phyloP scores from a whole-genome alignment of 2,113 vertebrate species.

The Periophthalmus modestus region DNA sequence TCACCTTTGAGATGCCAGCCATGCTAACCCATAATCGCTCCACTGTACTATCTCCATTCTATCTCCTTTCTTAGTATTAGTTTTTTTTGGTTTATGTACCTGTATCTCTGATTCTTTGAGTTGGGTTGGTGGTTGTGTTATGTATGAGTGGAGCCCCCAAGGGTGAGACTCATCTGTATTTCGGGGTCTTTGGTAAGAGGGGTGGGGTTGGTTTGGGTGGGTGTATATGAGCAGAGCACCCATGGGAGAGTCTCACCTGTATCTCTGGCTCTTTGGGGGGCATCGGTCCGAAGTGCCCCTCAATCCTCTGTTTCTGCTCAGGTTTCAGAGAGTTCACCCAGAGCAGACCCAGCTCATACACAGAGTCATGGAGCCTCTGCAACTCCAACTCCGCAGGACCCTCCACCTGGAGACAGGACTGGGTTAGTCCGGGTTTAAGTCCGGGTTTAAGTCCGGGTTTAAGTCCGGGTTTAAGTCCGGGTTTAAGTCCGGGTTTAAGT shows the following conservation, averaged over 20 bases:
- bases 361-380: slow-evolving; percentile 80
- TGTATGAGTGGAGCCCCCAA: not conserved
- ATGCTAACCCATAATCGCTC: too few relatives aligned
- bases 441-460: not conserved
- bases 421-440: not conserved
- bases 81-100: too few relatives aligned
- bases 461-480: not conserved
- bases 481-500: not conserved
- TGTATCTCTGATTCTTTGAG: too few relatives aligned
- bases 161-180: slow-evolving; percentile 73
- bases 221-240: too few relatives aligned
- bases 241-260: slow-evolving; percentile 65
- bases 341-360: slow-evolving; percentile 87
- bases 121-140: too few relatives aligned
- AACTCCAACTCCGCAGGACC: slow-evolving; percentile 84
- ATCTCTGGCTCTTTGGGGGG: slow-evolving; percentile 85
- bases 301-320: slow-evolving; percentile 87
- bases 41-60: too few relatives aligned
- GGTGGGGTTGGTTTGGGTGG: slow-evolving; percentile 51
- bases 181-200: slow-evolving; percentile 78
- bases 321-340: slow-evolving; percentile 90
- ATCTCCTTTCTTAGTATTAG: too few relatives aligned
- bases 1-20: too few relatives aligned
- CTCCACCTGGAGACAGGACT: slow-evolving; percentile 77
- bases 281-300: slow-evolving; percentile 90